Base-by-base conservation (phyloP, 1,140 invertebrate species). In the Cotesia glomerata region DNA sequence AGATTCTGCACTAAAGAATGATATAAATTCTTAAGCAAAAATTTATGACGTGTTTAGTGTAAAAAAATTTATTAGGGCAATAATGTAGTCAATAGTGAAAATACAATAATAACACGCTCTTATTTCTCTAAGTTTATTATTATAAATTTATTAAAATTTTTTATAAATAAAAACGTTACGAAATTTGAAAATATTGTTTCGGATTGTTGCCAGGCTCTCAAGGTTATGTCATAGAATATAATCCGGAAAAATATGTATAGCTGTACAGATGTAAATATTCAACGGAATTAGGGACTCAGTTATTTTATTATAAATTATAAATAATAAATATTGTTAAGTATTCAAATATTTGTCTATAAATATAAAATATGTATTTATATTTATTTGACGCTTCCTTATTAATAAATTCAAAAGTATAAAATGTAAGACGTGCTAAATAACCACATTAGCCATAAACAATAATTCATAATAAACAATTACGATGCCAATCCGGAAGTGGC, bases 121-220 rank as follows among this genome's bases (percentile, higher is more conserved):
- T 26, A 26, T 26, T 26, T 26, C 26, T 26, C 26, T 2, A 26
- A 26, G 26, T 26, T 26, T 26, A 26, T 26, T 26, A 26, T 26
- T 26, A 26, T 26, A 45, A 45, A 18, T 58, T 58, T 58, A 58
- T 58, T 16, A 58, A 58, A 58, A 58, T 58, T 58, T 54, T 18
- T 58, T 18, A 58, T 18, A 18, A 54, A n/a, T 18, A 26, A 18
- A 58, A 18, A 18, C 5, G 14, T 18, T 58, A 54, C 52, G 56
- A 9, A 14, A 64, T 64, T 54, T 35, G 45, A 71, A 71, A 62
- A 49, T 52, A 56, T 36, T 56, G 18, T 39, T n/a, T 71, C 32
- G 62, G 69, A 71, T 52, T 64, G 8, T 64, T 71, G 69, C 69
- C 69, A 71, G 69, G 61, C 59, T 36, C 18, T 34, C 69, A 71